Percentiles rank a stretch among this genome's conserved stretches.
Evolutionary conservation across 2,113 vertebrate species (phyloP).

Genomic region (Elaphurus davidianus): DNA sequence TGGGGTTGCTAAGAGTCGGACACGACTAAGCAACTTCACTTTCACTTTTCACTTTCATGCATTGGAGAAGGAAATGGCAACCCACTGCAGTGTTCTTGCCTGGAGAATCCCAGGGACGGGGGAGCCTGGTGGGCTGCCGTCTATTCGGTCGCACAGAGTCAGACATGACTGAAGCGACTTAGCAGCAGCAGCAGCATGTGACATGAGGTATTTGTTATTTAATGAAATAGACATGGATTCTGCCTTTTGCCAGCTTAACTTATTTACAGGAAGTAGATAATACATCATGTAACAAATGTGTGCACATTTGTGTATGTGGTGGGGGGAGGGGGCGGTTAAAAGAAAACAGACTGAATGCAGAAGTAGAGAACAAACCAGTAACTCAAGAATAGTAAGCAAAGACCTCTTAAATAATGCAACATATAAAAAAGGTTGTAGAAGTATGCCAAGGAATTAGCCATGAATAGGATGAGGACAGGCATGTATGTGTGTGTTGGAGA

Average conservation of each 20-base stretch:
- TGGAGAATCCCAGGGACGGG: no score
- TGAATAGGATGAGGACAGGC: accelerated
- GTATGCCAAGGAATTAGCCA: not conserved
- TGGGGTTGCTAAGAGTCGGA: no score
- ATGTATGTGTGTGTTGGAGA: not conserved
- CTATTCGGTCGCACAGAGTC: no score
- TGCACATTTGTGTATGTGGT: not conserved
- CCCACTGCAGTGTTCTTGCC: no score
- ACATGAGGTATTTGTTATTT: not conserved
- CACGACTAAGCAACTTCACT: no score
- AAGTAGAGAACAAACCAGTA: not conserved
- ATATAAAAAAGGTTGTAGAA: not conserved
- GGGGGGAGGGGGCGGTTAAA: not conserved
- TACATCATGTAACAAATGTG: not conserved
- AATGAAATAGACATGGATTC: not conserved
- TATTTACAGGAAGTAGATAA: not conserved
- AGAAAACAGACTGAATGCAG: not conserved
- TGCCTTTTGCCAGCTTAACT: not conserved
- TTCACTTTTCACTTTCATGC: no score
- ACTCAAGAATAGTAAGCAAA: not conserved
- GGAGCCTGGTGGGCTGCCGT: no score
- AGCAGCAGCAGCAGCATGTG: no score
- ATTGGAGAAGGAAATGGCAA: no score
- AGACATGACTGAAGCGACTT: no score
- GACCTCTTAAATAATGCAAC: not conserved